Conservation (phyloP, 2,797 vertebrate genomes). For the Lateolabrax maculatus region DNA sequence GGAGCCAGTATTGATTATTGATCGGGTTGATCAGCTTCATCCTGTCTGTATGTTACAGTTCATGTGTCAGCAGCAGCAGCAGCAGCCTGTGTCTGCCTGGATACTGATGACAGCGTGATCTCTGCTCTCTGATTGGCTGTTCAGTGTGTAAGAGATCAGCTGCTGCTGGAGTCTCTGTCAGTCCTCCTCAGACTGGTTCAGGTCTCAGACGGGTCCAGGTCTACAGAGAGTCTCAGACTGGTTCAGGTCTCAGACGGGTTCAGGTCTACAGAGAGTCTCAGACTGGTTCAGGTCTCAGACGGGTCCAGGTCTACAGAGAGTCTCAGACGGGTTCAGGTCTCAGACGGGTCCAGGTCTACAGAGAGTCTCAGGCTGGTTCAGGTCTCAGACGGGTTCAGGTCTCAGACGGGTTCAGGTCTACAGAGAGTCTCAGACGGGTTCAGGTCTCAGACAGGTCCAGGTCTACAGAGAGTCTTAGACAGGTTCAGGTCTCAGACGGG, state of each 20-base stretch:
- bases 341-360: neutral
- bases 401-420: neutral
- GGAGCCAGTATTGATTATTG: too few relatives aligned
- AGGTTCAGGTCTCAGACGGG: neutral
- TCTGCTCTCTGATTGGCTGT: slow-evolving; percentile 49
- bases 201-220: neutral
- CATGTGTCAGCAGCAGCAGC: neutral
- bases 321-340: neutral
- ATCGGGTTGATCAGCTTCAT: too few relatives aligned
- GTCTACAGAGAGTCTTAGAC: neutral
- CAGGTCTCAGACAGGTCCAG: neutral
- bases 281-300: neutral
- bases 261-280: neutral
- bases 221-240: neutral
- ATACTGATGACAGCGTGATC: slow-evolving; percentile 10
- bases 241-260: neutral
- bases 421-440: neutral
- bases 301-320: too few relatives aligned
- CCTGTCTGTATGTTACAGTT: too few relatives aligned
- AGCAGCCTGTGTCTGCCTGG: slow-evolving; percentile 26
- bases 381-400: neutral
- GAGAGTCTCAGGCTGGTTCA: too few relatives aligned
- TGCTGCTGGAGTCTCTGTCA: slow-evolving; percentile 24
- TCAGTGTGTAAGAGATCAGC: neutral
- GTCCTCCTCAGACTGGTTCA: neutral